These are phyloP conservation scores for Leptura quadrifasciata DNA, from an alignment of 2,888 invertebrate species.

Conservation along the genomic window DNA sequence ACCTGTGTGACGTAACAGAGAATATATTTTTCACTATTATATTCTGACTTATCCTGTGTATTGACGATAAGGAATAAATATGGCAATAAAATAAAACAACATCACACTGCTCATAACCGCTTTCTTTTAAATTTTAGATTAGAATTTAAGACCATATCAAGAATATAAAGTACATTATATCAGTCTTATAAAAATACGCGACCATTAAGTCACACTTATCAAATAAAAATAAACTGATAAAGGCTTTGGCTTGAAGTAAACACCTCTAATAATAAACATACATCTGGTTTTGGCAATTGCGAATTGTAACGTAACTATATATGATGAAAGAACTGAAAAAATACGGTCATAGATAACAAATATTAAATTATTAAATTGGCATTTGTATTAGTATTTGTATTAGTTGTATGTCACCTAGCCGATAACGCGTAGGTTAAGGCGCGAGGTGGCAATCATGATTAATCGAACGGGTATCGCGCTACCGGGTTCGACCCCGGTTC, in stretches of 20 bases:
- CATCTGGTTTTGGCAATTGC: not conserved
- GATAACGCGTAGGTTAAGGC: too few species aligned
- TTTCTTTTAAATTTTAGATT: not conserved
- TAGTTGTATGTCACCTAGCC: too few species aligned
- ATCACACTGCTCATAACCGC: constrained; percentile 7
- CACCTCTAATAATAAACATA: not conserved
- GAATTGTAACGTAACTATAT: not conserved
- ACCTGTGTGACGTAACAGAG: too few species aligned
- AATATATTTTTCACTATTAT: too few species aligned
- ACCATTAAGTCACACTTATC: not conserved
- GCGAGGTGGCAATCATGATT: too few species aligned
- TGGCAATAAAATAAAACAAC: not conserved
- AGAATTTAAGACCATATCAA: not conserved
- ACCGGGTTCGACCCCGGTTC: too few species aligned
- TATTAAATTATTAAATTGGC: too few species aligned
- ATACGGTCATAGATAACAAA: not conserved
- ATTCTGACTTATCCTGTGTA: too few species aligned
- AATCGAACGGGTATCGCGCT: too few species aligned
- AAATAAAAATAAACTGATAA: not conserved
- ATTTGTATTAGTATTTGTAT: too few species aligned
- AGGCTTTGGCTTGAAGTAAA: not conserved
- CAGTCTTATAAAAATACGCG: not conserved
- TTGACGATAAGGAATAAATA: not conserved
- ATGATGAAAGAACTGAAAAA: not conserved
- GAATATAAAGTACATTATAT: not conserved